A percentile compares a stretch with the other conserved stretches of the same genome.
These are phyloP conservation scores for Pterocles orientalis DNA, from an alignment of 2,113 vertebrate species.

Conservation along the genomic window DNA sequence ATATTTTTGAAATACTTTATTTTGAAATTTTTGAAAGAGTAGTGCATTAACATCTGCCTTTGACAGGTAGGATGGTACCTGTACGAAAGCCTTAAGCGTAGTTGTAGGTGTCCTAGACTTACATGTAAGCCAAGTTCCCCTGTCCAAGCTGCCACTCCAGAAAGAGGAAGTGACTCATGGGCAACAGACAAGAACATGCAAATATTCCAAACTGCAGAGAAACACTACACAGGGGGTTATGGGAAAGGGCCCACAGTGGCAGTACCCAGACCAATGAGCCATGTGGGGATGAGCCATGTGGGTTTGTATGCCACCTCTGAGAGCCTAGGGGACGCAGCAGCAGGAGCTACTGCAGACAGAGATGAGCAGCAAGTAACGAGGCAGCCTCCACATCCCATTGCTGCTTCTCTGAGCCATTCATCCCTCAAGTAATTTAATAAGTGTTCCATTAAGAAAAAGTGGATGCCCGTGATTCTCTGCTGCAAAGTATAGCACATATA, in stretches of 20 bases:
- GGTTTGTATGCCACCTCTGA: neutral
- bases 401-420: neutral
- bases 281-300: rapidly evolving
- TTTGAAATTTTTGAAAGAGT: no score
- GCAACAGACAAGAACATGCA: neutral
- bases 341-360: neutral
- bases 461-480: neutral
- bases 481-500: neutral
- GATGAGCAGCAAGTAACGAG: neutral
- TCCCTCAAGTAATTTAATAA: neutral
- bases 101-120: neutral
- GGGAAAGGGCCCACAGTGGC: neutral
- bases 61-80: neutral
- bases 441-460: neutral
- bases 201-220: neutral
- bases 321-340: neutral
- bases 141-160: neutral
- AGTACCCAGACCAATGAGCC: rapidly evolving
- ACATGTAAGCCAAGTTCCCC: neutral
- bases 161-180: neutral
- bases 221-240: neutral
- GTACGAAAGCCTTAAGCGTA: neutral
- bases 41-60: neutral
- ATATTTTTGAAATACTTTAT: neutral
- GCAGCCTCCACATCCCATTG: neutral